phyloP scores from a whole-genome alignment of 2,113 vertebrate species.

The Callithrix jacchus region DNA sequence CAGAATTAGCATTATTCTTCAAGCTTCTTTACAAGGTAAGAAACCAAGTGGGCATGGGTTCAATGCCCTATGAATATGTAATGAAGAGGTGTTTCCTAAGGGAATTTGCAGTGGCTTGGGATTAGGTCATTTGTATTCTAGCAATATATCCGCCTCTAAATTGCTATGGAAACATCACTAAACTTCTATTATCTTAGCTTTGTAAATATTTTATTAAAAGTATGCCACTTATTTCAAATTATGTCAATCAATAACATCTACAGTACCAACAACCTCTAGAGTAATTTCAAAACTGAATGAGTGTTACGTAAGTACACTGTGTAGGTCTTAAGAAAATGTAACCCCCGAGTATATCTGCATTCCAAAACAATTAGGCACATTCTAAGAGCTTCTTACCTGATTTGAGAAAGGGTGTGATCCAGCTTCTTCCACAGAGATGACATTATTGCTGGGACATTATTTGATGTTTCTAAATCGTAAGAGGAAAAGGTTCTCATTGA shows the following conservation, averaged over 20 bases:
- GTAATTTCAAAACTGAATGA: conserved; percentile 16
- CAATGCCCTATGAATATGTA: neutral
- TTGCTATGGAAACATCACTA: conserved; percentile 2
- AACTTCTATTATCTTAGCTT: neutral
- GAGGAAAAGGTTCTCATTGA: conserved; percentile 41
- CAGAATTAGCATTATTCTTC: neutral
- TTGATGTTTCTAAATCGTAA: conserved; percentile 83
- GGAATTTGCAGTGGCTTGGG: neutral
- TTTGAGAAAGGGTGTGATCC: conserved; percentile 97
- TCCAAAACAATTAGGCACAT: conserved; percentile 3
- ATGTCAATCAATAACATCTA: conserved; percentile 21
- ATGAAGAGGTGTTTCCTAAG: neutral
- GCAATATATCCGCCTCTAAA: neutral
- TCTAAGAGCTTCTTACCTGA: conserved; percentile 88
- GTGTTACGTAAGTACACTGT: neutral
- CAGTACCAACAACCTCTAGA: neutral
- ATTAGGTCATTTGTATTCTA: neutral
- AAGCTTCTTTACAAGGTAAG: neutral
- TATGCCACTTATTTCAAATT: conserved; percentile 31
- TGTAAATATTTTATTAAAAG: conserved; percentile 26
- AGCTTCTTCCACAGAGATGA: conserved; percentile 98
- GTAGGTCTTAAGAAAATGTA: conserved; percentile 5
- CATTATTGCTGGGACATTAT: conserved; percentile 93
- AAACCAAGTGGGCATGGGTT: neutral
- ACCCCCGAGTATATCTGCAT: neutral